Conservation (phyloP, 2,113 vertebrate genomes). For the Alexandromys fortis region DNA sequence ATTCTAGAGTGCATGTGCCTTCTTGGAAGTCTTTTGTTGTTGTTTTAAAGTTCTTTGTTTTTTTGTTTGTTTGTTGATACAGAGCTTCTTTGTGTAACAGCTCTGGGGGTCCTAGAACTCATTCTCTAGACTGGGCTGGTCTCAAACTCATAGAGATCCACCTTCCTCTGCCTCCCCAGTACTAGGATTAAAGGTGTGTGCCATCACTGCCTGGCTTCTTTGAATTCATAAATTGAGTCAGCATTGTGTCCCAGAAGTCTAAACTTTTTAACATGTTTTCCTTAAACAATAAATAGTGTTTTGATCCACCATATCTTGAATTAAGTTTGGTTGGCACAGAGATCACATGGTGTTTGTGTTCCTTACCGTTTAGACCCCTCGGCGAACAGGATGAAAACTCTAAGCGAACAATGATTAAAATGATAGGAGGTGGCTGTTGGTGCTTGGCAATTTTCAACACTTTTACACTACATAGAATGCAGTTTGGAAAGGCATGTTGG, state of each 20-base stretch:
- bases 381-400: not conserved
- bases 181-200: not conserved
- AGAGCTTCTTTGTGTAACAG: no score
- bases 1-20: not conserved
- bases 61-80: no score
- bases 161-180: no score
- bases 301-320: not conserved
- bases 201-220: not conserved
- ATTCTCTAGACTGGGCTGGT: no score
- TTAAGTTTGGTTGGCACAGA: conserved; percentile 4
- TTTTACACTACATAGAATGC: not conserved
- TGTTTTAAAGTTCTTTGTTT: no score
- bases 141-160: no score
- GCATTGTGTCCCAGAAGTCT: not conserved
- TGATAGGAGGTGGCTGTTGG: not conserved
- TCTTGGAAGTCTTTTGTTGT: not conserved
- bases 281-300: not conserved
- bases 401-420: not conserved
- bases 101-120: no score
- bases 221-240: not conserved
- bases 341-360: not conserved
- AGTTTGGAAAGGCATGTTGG: not conserved
- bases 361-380: not conserved
- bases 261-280: conserved; percentile 41
- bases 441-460: not conserved